Conservation (phyloP, 2,113 vertebrate genomes). For the Trogon surrucura region DNA sequence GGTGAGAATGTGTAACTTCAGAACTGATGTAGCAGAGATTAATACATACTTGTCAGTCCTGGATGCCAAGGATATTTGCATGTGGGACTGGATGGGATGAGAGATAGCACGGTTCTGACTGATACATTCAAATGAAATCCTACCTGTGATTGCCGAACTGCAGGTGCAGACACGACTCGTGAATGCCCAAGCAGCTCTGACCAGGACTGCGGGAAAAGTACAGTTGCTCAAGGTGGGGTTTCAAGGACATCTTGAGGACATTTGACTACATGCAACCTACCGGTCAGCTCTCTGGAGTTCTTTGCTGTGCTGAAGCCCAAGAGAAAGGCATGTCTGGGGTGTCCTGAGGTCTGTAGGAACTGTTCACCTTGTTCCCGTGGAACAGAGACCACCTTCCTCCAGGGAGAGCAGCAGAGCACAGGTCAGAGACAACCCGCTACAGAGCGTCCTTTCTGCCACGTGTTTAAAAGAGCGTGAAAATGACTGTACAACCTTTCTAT, state of each 20-base stretch:
- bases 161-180: background rate
- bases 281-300: background rate
- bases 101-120: background rate
- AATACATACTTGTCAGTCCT: background rate
- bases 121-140: background rate
- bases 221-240: background rate
- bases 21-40: background rate
- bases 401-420: background rate
- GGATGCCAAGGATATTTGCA: background rate
- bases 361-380: background rate
- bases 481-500: background rate
- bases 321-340: background rate
- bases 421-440: background rate
- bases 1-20: conserved; percentile 36
- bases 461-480: background rate
- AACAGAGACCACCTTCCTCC: background rate
- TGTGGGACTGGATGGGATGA: background rate
- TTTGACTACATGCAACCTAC: background rate
- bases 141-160: background rate
- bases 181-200: background rate
- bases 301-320: background rate
- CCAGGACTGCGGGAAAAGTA: background rate
- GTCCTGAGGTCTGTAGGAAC: background rate
- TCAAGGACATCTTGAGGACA: background rate
- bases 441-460: background rate